Percentiles rank a stretch among this genome's conserved stretches.
These are phyloP conservation scores for Sipha maydis DNA, from an alignment of 2,888 invertebrate species.

Conservation along the genomic window DNA sequence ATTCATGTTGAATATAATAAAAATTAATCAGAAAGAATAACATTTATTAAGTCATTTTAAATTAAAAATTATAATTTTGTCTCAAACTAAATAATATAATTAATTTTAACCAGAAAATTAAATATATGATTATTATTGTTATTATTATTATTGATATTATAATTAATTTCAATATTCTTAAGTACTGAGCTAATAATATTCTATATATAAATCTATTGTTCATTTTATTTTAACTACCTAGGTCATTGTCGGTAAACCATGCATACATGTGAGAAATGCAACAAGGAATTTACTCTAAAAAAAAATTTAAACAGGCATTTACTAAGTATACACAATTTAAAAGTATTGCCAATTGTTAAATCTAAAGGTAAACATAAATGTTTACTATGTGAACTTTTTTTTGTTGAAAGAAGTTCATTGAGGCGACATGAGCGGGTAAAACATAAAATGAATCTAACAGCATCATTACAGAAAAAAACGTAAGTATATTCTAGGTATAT, in stretches of 20 bases:
- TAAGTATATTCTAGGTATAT: neutral
- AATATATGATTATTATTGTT: too few relatives aligned
- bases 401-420: conserved; percentile 43
- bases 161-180: too few relatives aligned
- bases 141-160: too few relatives aligned
- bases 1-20: too few relatives aligned
- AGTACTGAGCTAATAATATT: too few relatives aligned
- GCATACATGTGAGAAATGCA: neutral
- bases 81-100: too few relatives aligned
- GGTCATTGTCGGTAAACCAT: neutral
- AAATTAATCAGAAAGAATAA: too few relatives aligned
- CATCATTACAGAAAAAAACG: neutral
- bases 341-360: neutral
- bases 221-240: neutral
- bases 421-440: conserved; percentile 23
- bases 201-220: too few relatives aligned
- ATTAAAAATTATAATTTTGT: too few relatives aligned
- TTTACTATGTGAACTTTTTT: neutral
- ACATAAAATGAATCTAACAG: neutral
- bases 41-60: too few relatives aligned
- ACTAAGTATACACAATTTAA: neutral
- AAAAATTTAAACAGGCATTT: conserved; percentile 26
- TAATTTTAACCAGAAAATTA: too few relatives aligned
- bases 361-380: conserved; percentile 4
- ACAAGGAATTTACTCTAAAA: neutral